Conservation (phyloP, 2,888 invertebrate genomes). For the Dendrolimus pini region DNA sequence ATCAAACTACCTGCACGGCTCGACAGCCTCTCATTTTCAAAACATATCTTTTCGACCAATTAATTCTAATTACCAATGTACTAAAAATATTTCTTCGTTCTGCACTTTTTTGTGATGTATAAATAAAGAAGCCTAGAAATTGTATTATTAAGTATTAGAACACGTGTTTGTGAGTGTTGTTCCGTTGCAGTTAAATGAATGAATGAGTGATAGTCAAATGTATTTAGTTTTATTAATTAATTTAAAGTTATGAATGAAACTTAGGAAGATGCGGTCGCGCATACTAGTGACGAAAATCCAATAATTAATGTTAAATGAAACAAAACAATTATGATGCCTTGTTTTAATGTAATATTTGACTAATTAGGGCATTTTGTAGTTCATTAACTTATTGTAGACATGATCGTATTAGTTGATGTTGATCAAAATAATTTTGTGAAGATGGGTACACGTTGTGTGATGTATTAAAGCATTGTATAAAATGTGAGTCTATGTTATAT, state of each 20-base stretch:
- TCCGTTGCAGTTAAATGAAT: constrained; percentile 51
- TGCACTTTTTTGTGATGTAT: constrained; percentile 67
- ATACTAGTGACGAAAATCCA: constrained; percentile 75
- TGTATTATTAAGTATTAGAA: constrained; percentile 76
- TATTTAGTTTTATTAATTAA: constrained; percentile 70
- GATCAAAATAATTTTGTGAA: constrained; percentile 66
- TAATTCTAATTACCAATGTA: constrained; percentile 63
- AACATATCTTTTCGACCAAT: constrained; percentile 74
- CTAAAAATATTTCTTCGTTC: constrained; percentile 56
- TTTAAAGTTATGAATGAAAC: constrained; percentile 68
- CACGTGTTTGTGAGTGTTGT: constrained; percentile 59
- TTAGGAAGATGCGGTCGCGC: constrained; percentile 76
- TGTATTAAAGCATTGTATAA: constrained; percentile 37
- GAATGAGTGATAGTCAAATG: constrained; percentile 72
- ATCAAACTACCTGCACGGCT: constrained; percentile 56
- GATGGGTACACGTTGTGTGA: constrained; percentile 32
- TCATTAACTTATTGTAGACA: constrained; percentile 69
- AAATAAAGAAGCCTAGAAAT: constrained; percentile 50
- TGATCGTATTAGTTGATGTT: constrained; percentile 60
- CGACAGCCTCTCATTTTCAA: constrained; percentile 43
- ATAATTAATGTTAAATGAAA: constrained; percentile 56
- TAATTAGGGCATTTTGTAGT: constrained; percentile 72
- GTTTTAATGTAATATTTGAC: constrained; percentile 66
- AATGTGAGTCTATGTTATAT: constrained; percentile 27
- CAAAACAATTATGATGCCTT: constrained; percentile 63